A percentile compares a stretch with the other conserved stretches of the same genome.
Evolutionary conservation across 2,113 vertebrate genomes (phyloP).

Genomic region (Anser cygnoides): DNA sequence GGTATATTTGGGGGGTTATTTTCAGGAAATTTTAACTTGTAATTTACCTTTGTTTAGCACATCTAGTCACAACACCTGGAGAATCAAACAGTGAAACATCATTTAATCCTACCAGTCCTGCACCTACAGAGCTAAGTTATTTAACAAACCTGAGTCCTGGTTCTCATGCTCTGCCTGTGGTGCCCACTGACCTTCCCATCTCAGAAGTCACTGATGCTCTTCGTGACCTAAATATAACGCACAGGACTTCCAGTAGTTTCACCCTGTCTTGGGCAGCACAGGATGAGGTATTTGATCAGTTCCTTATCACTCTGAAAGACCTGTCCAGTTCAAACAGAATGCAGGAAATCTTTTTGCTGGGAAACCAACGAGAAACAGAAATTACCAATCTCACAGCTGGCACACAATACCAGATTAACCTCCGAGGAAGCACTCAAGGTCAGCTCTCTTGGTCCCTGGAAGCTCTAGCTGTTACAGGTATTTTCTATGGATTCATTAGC

Average conservation of each 20-base stretch:
- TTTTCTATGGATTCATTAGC: conserved; percentile 20
- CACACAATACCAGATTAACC: not conserved
- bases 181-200: not conserved
- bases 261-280: not conserved
- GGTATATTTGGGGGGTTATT: not conserved
- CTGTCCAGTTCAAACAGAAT: not conserved
- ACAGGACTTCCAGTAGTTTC: not conserved
- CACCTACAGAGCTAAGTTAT: not conserved
- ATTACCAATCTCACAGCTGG: not conserved
- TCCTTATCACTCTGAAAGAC: not conserved
- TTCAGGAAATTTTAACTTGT: not conserved
- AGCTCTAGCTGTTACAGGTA: not conserved
- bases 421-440: not conserved
- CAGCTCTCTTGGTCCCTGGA: not conserved
- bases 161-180: not conserved
- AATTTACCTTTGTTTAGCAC: conserved; percentile 1
- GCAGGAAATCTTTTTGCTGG: not conserved
- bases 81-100: not conserved
- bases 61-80: not conserved
- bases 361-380: not conserved
- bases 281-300: not conserved
- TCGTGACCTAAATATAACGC: not conserved
- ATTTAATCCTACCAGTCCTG: not conserved
- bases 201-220: not conserved
- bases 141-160: not conserved